Conservation (phyloP, 1,140 invertebrate species). For the Aplysia californica region DNA sequence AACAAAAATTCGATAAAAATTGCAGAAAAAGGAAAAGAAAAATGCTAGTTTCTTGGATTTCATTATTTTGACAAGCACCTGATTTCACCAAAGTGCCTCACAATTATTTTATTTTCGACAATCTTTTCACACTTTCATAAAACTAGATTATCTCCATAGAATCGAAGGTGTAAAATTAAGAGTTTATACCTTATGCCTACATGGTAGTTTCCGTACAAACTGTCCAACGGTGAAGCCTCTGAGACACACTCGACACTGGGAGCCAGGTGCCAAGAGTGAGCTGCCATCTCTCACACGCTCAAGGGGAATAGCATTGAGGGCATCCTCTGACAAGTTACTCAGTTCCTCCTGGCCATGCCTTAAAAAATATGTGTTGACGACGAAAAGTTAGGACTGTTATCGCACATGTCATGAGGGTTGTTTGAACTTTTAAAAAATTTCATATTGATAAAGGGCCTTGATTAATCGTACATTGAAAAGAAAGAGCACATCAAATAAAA, state of each 20-base stretch:
- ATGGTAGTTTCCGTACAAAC: conserved; percentile 62
- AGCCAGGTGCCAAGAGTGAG: conserved; percentile 55
- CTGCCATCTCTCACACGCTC: conserved; percentile 57
- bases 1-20: no score
- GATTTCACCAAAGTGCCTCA: no score
- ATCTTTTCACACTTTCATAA: no score
- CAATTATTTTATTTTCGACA: no score
- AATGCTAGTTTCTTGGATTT: no score
- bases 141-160: no score
- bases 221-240: conserved; percentile 56
- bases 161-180: no score
- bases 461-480: no score
- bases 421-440: not conserved
- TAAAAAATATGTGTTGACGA: not conserved
- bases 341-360: conserved; percentile 15
- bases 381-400: not conserved
- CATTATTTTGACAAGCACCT: no score
- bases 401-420: not conserved
- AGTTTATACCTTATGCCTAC: conserved; percentile 64
- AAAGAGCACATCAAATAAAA: no score
- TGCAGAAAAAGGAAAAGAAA: no score
- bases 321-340: conserved; percentile 60
- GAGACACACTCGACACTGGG: conserved; percentile 65
- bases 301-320: conserved; percentile 54
- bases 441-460: not conserved